Conservation (phyloP, 2,888 invertebrate genomes). For the Habroteleia sp. region DNA sequence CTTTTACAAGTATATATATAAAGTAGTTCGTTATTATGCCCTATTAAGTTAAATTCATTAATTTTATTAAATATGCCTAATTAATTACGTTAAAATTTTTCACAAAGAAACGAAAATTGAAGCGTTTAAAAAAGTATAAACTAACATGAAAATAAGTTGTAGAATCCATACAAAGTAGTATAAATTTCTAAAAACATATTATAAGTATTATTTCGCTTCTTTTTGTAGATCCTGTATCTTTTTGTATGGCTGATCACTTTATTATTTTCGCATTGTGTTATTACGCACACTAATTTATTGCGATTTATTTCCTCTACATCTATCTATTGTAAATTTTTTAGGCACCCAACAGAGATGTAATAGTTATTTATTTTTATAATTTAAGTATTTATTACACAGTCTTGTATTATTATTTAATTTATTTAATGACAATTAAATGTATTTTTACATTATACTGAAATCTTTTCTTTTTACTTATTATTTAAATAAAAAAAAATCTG, state of each 20-base stretch:
- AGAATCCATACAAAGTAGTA: no score
- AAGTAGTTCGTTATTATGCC: no score
- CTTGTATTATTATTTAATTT: conserved; percentile 32
- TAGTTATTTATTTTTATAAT: conserved; percentile 44
- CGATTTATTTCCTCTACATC: conserved; percentile 36
- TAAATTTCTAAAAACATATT: no score
- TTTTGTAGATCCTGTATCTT: conserved; percentile 34
- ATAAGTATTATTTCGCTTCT: conserved; percentile 41
- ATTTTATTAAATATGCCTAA: no score
- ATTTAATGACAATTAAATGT: conserved; percentile 17
- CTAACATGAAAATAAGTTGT: no score
- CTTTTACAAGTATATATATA: no score
- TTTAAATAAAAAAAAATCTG: conserved; percentile 5
- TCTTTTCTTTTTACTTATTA: neutral
- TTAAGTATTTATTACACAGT: conserved; percentile 33
- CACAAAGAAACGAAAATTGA: no score
- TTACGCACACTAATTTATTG: conserved; percentile 43
- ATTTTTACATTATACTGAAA: conserved; percentile 14
- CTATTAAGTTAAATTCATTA: no score
- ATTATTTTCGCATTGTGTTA: conserved; percentile 51
- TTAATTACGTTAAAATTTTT: no score
- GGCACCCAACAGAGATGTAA: conserved; percentile 36
- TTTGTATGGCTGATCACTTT: conserved; percentile 57
- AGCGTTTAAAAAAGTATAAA: no score
- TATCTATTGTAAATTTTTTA: conserved; percentile 36